Evolutionary conservation across 2,797 vertebrate species (phyloP), one percentile per base, ranked within the genome.

Genomic region (Cephalopachus bancanus): DNA sequence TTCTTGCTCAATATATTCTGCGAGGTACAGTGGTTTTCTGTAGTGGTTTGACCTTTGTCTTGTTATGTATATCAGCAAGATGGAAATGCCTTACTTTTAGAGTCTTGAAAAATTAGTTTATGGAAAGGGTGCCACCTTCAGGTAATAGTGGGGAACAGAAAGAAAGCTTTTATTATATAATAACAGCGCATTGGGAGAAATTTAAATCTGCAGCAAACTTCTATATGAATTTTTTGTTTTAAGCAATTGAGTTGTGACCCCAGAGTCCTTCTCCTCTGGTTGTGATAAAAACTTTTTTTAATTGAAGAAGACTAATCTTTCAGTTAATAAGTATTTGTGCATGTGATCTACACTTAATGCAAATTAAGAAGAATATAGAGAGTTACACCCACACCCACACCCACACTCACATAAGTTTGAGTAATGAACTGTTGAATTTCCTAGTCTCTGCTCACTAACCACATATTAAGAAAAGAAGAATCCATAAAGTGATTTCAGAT

Each of bases 91-190:
- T 93, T 80, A 79, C 44, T 89, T 83, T 59, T 15, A 33, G 26
- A 7, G 53, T 30, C 10, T 51, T 15, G 57, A 89, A 67, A 88
- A 84, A 86, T 90, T 92, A 92, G 53, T 91, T 97, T 93, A 85
- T 95, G 96, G 51, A 96, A 95, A 97, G 78, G 89, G 79, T 93
- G 97, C 96, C 96, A 97, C 89, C 97, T 97, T 97, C 81, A 93
- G 96, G 96, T 94, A 76, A 89, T 93, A 5, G 7, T 83, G 37
- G 17, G 14, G 72, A 94, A 95, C 57, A 74, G 51, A 16, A 55
- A 90, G 11, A 37, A 89, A 69, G 20, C 16, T 51, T 93, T 81
- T 59, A 11, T 81, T 59, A 11, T 74, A 26, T 57, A 71, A 64
- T 71, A 91, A 65, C 10, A 59, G 59, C 69, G 49, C 44, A 55